Evolutionary conservation across 2,797 vertebrate species (phyloP).

Genomic region (Enteromius radiatus): DNA sequence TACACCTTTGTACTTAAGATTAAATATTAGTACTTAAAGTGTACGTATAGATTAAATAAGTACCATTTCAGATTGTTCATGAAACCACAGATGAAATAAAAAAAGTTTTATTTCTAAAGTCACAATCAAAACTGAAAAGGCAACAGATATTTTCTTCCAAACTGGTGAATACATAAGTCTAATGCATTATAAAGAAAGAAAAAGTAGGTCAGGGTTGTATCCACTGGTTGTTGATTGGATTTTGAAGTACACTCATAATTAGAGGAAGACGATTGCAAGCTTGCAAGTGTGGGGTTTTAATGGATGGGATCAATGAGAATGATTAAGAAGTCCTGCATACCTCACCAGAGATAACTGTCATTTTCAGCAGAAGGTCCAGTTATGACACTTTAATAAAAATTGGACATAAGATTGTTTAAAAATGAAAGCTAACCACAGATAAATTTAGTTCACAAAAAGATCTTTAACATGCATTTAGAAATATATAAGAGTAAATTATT

Average conservation of each 20-base stretch:
- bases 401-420: neutral
- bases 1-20: neutral
- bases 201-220: neutral
- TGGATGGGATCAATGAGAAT: neutral
- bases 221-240: neutral
- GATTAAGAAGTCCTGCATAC: neutral
- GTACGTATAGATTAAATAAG: neutral
- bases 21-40: neutral
- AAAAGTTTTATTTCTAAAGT: neutral
- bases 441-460: neutral
- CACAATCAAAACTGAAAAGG: neutral
- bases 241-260: neutral
- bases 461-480: neutral
- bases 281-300: neutral
- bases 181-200: neutral
- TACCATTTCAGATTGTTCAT: neutral
- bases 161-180: neutral
- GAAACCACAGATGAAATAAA: neutral
- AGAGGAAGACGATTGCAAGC: neutral
- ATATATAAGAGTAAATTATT: neutral
- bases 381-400: neutral
- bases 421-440: neutral
- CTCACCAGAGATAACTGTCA: neutral
- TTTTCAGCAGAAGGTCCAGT: neutral
- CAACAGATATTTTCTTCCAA: neutral